A percentile compares a stretch with the other conserved stretches of the same genome.
These are phyloP conservation scores for Boleophthalmus pectinirostris DNA, from an alignment of 2,113 vertebrate species.

Conservation along the genomic window DNA sequence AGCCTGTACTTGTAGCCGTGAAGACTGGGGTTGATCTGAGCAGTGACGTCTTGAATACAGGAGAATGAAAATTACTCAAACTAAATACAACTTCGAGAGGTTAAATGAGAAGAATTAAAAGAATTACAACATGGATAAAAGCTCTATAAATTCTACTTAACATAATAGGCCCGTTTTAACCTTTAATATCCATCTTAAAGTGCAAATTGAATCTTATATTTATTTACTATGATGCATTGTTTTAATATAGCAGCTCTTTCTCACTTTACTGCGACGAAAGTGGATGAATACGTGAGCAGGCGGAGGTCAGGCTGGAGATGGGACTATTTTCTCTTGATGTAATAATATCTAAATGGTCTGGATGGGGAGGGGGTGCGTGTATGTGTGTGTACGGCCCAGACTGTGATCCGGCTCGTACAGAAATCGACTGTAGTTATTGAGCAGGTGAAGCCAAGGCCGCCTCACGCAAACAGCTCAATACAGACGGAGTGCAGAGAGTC, in stretches of 20 bases:
- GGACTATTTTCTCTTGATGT: conserved; percentile 34
- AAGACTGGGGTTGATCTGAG: too few relatives aligned
- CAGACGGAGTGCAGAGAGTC: conserved; percentile 1
- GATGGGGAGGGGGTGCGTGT: conserved; percentile 9
- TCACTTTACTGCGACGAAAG: conserved; percentile 19
- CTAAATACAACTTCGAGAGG: too few relatives aligned
- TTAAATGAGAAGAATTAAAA: too few relatives aligned
- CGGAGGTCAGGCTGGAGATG: conserved; percentile 21
- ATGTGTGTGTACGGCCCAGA: conserved; percentile 25
- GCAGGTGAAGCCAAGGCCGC: conserved; percentile 20
- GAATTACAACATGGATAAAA: too few relatives aligned
- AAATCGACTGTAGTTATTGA: conserved; percentile 25
- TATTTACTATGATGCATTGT: conserved; percentile 51
- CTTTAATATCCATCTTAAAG: conserved; percentile 20
- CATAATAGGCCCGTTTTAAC: too few relatives aligned
- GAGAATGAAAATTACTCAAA: too few relatives aligned
- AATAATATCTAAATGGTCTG: conserved; percentile 27
- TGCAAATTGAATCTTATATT: conserved; percentile 33
- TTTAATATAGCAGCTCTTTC: conserved; percentile 54
- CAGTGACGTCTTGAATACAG: too few relatives aligned
- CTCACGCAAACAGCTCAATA: conserved; percentile 11
- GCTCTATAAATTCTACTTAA: too few relatives aligned
- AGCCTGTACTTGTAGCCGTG: too few relatives aligned
- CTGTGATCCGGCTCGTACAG: conserved; percentile 45
- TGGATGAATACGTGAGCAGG: conserved; percentile 27